These are phyloP conservation scores for Kryptolebias marmoratus DNA, from an alignment of 2,113 vertebrate genomes.

Conservation along the genomic window DNA sequence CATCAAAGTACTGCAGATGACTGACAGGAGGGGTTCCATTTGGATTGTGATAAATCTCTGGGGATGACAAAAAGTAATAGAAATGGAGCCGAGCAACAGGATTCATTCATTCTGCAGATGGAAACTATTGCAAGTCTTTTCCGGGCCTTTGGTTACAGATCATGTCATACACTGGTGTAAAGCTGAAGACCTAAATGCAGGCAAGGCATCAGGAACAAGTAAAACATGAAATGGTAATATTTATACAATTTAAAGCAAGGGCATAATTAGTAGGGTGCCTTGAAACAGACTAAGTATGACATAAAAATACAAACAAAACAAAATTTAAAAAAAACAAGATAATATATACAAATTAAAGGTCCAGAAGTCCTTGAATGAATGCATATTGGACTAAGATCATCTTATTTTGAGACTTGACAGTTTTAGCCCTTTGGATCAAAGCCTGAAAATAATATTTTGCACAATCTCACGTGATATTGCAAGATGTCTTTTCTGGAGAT, in stretches of 20 bases:
- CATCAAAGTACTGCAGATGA: constrained; percentile 2
- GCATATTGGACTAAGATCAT: too few species aligned
- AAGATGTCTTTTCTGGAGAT: too few species aligned
- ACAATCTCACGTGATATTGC: too few species aligned
- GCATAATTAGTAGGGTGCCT: too few species aligned
- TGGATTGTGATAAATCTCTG: constrained; percentile 29
- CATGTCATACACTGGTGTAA: background rate
- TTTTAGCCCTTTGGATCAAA: too few species aligned
- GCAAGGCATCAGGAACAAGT: background rate
- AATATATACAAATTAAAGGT: background rate
- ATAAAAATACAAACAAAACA: background rate
- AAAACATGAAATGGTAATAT: background rate
- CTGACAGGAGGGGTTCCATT: constrained; percentile 30
- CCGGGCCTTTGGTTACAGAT: constrained; percentile 31
- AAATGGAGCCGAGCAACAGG: constrained; percentile 16
- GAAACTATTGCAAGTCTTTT: constrained; percentile 34
- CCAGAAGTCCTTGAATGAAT: too few species aligned
- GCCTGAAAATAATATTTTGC: too few species aligned
- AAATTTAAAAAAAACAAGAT: background rate
- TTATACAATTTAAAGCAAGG: background rate
- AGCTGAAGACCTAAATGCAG: too few species aligned
- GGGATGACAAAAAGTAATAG: constrained; percentile 31
- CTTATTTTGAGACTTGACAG: too few species aligned
- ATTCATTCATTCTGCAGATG: constrained; percentile 35
- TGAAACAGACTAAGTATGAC: background rate